These are phyloP conservation scores for Phorcus lineatus DNA, from an alignment of 2,888 invertebrate species.

Conservation along the genomic window DNA sequence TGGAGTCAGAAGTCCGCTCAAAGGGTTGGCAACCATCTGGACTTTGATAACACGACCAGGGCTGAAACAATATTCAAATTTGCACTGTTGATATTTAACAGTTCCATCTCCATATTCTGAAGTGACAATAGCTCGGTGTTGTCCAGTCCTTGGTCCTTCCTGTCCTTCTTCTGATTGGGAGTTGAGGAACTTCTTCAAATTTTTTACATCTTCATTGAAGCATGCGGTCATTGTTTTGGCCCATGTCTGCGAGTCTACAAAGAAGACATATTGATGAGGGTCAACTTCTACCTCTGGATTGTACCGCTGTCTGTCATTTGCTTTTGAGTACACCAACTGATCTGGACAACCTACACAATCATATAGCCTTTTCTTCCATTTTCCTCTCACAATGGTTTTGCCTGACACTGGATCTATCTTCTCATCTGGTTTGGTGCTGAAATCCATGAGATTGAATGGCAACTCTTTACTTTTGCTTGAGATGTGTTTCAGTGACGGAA, in stretches of 20 bases:
- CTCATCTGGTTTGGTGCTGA: slow-evolving; percentile 44
- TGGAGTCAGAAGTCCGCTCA: slow-evolving; percentile 38
- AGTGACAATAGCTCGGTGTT: background rate
- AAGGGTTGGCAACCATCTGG: slow-evolving; percentile 40
- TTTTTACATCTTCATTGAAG: background rate
- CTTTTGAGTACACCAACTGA: background rate
- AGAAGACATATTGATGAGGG: slow-evolving; percentile 9
- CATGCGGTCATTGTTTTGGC: background rate
- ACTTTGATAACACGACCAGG: slow-evolving; percentile 39
- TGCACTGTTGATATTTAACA: slow-evolving; percentile 19
- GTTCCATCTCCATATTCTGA: background rate
- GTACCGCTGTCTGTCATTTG: background rate
- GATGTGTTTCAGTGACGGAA: slow-evolving; percentile 43
- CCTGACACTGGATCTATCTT: slow-evolving; percentile 30
- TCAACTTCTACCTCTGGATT: background rate
- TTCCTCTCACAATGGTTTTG: slow-evolving; percentile 35
- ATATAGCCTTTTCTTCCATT: slow-evolving; percentile 51
- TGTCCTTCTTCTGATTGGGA: background rate
- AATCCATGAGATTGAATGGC: slow-evolving; percentile 44
- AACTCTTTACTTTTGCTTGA: slow-evolving; percentile 39
- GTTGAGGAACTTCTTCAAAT: background rate
- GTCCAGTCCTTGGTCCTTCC: background rate
- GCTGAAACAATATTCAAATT: slow-evolving; percentile 35
- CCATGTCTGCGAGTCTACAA: slow-evolving; percentile 16
- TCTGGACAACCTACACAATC: background rate